Evolutionary conservation across 1,140 invertebrate genomes (phyloP).

Genomic region (Fopius arisanus): DNA sequence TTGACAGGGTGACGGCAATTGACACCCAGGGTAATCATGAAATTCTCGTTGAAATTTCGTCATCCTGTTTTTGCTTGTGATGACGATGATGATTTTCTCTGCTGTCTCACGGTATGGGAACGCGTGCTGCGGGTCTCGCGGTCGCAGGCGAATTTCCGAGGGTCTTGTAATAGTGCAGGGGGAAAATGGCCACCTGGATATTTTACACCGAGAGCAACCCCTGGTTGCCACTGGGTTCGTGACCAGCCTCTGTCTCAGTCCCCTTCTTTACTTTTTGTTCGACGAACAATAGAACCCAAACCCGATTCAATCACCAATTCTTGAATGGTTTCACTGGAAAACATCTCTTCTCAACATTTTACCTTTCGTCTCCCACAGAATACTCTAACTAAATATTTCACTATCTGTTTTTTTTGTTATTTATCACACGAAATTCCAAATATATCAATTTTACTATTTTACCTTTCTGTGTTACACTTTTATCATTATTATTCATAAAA

Average conservation of each 20-base stretch:
- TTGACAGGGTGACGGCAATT: not conserved
- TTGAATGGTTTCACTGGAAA: not conserved
- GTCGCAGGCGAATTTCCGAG: not conserved
- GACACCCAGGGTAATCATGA: not conserved
- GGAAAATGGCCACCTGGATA: not conserved
- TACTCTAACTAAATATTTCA: too few species aligned
- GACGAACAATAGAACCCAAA: not conserved
- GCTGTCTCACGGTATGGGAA: not conserved
- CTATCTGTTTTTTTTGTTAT: too few species aligned
- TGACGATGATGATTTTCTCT: not conserved
- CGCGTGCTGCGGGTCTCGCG: not conserved
- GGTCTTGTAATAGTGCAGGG: not conserved
- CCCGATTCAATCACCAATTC: too few species aligned
- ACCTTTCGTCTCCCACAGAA: not conserved
- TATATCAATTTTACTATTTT: too few species aligned
- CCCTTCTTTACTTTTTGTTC: not conserved
- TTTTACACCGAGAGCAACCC: not conserved
- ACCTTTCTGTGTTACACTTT: too few species aligned
- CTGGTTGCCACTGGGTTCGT: not conserved
- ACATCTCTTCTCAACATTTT: not conserved
- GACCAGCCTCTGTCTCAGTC: not conserved
- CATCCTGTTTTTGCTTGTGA: not conserved
- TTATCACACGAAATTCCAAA: too few species aligned
- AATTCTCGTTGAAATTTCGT: not conserved
- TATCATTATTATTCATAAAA: too few species aligned